Conservation (phyloP, 2,888 invertebrate species). For the Imbricaverruca yamaguchii region DNA sequence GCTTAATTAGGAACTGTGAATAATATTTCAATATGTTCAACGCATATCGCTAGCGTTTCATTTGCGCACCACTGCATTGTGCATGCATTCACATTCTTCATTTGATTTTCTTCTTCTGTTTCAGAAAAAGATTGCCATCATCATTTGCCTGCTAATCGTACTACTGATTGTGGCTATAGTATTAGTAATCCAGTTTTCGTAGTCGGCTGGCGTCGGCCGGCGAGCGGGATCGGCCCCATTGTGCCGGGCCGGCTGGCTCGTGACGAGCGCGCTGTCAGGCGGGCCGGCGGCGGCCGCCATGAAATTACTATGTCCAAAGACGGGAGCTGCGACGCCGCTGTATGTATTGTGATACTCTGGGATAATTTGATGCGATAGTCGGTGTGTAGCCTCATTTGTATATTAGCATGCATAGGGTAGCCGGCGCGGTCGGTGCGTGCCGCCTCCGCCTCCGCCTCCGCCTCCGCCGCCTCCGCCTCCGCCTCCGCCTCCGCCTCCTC, state of each 20-base stretch:
- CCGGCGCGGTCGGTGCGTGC: too few species aligned
- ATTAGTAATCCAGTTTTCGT: slow-evolving; percentile 43
- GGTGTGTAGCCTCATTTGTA: not conserved
- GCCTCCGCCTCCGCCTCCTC: too few species aligned
- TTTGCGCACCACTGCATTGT: too few species aligned
- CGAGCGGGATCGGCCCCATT: slow-evolving; percentile 16
- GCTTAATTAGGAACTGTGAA: too few species aligned
- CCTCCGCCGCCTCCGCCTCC: too few species aligned
- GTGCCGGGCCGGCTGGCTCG: not conserved
- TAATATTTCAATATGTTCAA: too few species aligned
- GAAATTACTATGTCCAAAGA: slow-evolving; percentile 22
- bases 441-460: too few species aligned
- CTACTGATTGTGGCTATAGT: slow-evolving; percentile 68
- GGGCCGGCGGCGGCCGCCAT: not conserved
- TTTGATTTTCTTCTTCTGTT: slow-evolving; percentile 43
- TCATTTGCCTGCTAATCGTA: slow-evolving; percentile 71
- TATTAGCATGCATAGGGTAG: not conserved
- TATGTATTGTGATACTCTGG: slow-evolving; percentile 23
- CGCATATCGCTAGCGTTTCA: too few species aligned
- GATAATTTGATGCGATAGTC: slow-evolving; percentile 9
- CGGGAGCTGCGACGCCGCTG: not conserved
- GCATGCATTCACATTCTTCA: not conserved
- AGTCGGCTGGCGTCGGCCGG: not conserved
- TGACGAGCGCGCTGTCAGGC: not conserved
- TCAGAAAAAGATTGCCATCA: slow-evolving; percentile 83